Conservation (phyloP, 2,797 vertebrate species). For the Sibirionetta formosa region DNA sequence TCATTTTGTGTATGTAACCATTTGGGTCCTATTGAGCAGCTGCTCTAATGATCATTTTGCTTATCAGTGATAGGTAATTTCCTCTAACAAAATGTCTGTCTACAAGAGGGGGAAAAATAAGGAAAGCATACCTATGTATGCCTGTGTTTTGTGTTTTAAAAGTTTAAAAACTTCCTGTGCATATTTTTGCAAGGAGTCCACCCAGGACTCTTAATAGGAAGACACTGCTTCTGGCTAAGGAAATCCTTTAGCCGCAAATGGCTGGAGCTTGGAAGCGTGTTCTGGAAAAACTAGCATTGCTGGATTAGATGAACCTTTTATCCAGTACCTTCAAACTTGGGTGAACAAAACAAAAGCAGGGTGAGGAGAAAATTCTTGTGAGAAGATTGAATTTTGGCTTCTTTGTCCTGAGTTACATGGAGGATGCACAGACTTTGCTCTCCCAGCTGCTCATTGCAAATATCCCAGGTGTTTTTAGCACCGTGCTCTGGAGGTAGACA, state of each 20-base stretch:
- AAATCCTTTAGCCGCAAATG: not conserved
- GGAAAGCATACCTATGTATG: not conserved
- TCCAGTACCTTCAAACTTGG: not conserved
- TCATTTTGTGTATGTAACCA: constrained; percentile 53
- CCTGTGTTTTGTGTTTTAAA: not conserved
- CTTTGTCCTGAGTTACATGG: not conserved
- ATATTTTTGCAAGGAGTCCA: not conserved
- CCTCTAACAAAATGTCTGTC: not conserved
- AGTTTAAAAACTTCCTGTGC: not conserved
- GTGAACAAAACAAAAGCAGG: constrained; percentile 37
- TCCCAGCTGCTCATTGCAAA: not conserved
- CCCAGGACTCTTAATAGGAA: not conserved
- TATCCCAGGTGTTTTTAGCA: not conserved
- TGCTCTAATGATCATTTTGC: not conserved
- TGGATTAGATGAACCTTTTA: constrained; percentile 11
- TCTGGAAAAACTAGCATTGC: constrained; percentile 38
- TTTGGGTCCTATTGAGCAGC: not conserved
- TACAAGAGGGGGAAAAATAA: not conserved
- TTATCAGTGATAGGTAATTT: not conserved
- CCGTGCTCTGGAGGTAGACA: fast-evolving
- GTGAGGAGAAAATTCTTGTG: not conserved
- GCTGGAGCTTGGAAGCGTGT: not conserved
- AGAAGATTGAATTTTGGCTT: not conserved
- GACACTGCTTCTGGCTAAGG: constrained; percentile 7
- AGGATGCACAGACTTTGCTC: not conserved